Evolutionary conservation across 1,140 invertebrate species (phyloP).

Genomic region (Lasaia peninsularis): DNA sequence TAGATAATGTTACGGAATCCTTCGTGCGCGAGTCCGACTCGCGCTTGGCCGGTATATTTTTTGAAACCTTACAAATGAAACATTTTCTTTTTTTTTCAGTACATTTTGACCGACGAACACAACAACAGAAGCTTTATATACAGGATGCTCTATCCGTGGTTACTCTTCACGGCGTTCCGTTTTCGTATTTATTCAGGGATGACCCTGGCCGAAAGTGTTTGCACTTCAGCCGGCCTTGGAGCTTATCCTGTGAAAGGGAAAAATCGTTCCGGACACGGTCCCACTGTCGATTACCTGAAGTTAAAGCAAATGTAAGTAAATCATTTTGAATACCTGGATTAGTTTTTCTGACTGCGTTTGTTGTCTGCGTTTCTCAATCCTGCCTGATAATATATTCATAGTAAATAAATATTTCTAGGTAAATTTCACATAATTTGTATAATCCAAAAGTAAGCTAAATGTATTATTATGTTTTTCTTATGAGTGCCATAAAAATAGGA

Average conservation of each 20-base stretch:
- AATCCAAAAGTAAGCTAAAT: too few relatives aligned
- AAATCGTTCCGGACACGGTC: slow-evolving; percentile 88
- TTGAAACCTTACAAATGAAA: neutral
- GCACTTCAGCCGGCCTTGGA: slow-evolving; percentile 92
- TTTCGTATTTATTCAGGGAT: slow-evolving; percentile 94
- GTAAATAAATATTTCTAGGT: too few relatives aligned
- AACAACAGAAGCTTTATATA: slow-evolving; percentile 83
- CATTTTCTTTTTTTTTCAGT: slow-evolving; percentile 78
- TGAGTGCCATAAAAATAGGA: too few relatives aligned
- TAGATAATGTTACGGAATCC: too few relatives aligned
- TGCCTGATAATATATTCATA: too few relatives aligned
- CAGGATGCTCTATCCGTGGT: slow-evolving; percentile 90
- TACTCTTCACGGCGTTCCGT: slow-evolving; percentile 92
- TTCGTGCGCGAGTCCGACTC: too few relatives aligned
- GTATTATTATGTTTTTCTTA: too few relatives aligned
- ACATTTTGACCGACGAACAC: slow-evolving; percentile 83
- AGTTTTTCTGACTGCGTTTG: too few relatives aligned
- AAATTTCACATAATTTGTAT: too few relatives aligned
- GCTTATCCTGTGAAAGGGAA: slow-evolving; percentile 88
- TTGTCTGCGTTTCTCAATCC: too few relatives aligned
- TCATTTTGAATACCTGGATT: neutral
- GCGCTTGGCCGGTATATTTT: too few relatives aligned
- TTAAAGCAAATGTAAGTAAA: slow-evolving; percentile 74
- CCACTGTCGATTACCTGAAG: slow-evolving; percentile 80
- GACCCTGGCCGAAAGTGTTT: slow-evolving; percentile 93